Conservation (phyloP, 2,888 invertebrate species). For the Drosophila picticornis region DNA sequence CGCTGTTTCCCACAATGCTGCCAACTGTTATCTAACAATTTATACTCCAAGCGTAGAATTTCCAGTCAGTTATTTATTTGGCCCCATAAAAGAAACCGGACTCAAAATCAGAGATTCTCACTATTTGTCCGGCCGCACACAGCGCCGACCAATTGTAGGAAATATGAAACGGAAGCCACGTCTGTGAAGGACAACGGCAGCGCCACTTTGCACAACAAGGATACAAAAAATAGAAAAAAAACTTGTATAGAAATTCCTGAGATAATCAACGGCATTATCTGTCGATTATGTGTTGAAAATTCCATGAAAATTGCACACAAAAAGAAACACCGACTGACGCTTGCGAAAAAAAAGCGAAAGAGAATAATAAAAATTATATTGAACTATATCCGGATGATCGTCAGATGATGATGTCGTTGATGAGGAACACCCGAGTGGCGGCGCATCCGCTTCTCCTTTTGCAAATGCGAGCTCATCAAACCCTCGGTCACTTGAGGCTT, state of each 20-base stretch:
- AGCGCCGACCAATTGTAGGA: constrained; percentile 39
- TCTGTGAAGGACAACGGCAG: constrained; percentile 57
- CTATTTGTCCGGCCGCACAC: constrained; percentile 64
- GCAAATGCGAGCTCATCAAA: constrained; percentile 67
- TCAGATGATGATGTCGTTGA: constrained; percentile 65
- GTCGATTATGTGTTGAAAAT: constrained; percentile 73
- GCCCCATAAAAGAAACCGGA: constrained; percentile 39
- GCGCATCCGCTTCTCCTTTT: constrained; percentile 71
- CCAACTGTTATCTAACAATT: constrained; percentile 14
- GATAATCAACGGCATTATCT: constrained; percentile 76
- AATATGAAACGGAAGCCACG: constrained; percentile 71
- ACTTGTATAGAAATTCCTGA: constrained; percentile 66
- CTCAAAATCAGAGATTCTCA: constrained; percentile 45
- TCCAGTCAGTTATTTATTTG: constrained; percentile 24
- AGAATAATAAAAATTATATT: constrained; percentile 46
- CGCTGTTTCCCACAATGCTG: constrained; percentile 21
- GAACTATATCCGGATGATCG: constrained; percentile 79
- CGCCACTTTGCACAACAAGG: constrained; percentile 62
- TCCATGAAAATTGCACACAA: constrained; percentile 73
- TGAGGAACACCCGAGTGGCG: constrained; percentile 73
- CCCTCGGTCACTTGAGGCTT: constrained; percentile 79
- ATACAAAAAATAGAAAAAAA: constrained; percentile 3
- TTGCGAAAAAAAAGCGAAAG: constrained; percentile 36
- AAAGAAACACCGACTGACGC: constrained; percentile 50
- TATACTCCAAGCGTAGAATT: constrained; percentile 39